These are phyloP conservation scores for Pseudomyrmex flavicornis DNA, from an alignment of 1,140 invertebrate genomes.

Conservation along the genomic window DNA sequence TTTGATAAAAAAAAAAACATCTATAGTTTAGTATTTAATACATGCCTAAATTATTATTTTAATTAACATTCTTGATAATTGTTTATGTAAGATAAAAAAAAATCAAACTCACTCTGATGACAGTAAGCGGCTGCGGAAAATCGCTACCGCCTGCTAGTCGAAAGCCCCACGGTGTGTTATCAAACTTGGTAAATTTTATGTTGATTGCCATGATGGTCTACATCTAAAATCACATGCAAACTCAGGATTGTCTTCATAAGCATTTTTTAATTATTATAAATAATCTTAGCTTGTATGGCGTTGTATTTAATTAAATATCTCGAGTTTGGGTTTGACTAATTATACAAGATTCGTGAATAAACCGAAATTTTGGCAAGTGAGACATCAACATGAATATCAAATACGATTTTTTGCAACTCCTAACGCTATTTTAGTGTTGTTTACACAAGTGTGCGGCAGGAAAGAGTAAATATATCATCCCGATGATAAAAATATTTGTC, in stretches of 20 bases:
- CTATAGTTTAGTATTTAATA: too few relatives aligned
- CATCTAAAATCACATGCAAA: conserved; percentile 78
- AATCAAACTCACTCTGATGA: conserved; percentile 90
- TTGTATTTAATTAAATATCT: conserved; percentile 5
- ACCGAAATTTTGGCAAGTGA: conserved; percentile 14
- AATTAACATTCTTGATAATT: neutral
- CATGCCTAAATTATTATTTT: neutral
- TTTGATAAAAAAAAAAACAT: too few relatives aligned
- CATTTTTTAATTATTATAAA: conserved; percentile 6
- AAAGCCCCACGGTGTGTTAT: conserved; percentile 94
- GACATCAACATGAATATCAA: neutral
- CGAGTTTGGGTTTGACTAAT: neutral
- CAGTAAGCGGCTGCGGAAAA: conserved; percentile 92
- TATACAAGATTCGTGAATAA: conserved; percentile 7
- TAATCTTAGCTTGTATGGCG: neutral
- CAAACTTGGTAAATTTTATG: conserved; percentile 87
- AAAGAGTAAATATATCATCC: neutral
- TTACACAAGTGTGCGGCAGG: conserved; percentile 52
- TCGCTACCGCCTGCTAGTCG: conserved; percentile 93
- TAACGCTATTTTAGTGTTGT: conserved; percentile 54
- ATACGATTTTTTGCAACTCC: conserved; percentile 16
- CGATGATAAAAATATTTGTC: conserved; percentile 1
- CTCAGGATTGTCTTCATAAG: neutral
- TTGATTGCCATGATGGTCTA: conserved; percentile 82
- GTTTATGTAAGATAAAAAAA: neutral